Conservation (phyloP, 2,113 vertebrate species). For the Istiophorus platypterus region DNA sequence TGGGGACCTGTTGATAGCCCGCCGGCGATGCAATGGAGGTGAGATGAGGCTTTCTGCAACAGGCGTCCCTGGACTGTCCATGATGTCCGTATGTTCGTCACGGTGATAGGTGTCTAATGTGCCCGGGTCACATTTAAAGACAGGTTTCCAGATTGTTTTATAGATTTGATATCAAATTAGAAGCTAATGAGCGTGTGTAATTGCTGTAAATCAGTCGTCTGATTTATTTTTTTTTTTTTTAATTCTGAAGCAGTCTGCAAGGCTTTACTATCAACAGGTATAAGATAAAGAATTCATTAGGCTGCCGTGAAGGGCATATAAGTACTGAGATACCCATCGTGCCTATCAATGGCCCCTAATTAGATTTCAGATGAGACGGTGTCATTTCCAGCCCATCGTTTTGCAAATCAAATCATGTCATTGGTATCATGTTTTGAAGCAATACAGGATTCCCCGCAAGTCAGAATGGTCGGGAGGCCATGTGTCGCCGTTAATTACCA, state of each 20-base stretch:
- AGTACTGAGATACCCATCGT: constrained; percentile 27
- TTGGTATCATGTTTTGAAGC: constrained; percentile 65
- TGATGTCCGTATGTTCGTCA: constrained; percentile 60
- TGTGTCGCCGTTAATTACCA: constrained; percentile 82
- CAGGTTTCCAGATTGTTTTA: constrained; percentile 21
- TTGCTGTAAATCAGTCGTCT: constrained; percentile 41
- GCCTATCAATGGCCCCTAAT: constrained; percentile 64
- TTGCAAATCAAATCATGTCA: constrained; percentile 76
- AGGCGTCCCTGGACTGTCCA: background rate
- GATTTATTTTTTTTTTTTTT: background rate
- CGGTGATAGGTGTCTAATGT: constrained; percentile 26
- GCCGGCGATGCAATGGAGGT: constrained; percentile 71
- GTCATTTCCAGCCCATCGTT: constrained; percentile 71
- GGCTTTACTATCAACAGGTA: constrained; percentile 48
- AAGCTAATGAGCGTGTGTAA: constrained; percentile 26
- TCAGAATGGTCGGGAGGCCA: constrained; percentile 71
- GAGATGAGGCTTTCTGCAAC: constrained; percentile 52
- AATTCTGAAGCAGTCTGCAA: constrained; percentile 10
- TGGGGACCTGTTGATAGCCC: constrained; percentile 78
- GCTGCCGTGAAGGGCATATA: constrained; percentile 54
- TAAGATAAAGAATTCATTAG: constrained; percentile 55
- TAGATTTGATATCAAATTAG: constrained; percentile 47
- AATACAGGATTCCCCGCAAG: constrained; percentile 52
- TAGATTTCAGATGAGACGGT: constrained; percentile 69
- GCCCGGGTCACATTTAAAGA: background rate